phyloP scores from a whole-genome alignment of 2,113 vertebrate species.

The Corythornis vintsioides region DNA sequence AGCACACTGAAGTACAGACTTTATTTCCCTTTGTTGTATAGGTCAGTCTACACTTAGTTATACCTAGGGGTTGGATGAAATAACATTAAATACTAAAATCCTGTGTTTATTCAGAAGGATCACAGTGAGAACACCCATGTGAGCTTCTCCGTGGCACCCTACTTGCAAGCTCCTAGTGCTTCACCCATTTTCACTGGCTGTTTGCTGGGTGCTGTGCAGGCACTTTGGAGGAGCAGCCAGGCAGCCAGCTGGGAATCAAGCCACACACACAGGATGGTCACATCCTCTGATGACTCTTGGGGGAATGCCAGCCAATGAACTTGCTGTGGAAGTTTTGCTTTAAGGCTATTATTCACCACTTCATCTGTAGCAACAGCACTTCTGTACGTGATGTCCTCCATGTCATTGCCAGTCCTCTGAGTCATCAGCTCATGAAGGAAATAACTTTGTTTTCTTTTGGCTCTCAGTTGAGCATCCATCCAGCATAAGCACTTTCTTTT shows the following conservation, averaged over 20 bases:
- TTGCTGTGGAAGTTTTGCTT: conserved; percentile 24
- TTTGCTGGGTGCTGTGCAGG: not conserved
- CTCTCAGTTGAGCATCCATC: not conserved
- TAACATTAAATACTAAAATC: fast-evolving
- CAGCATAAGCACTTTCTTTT: conserved; percentile 34
- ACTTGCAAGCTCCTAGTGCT: not conserved
- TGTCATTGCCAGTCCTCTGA: conserved; percentile 45
- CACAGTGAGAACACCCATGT: not conserved
- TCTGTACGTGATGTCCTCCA: conserved; percentile 41
- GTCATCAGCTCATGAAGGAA: conserved; percentile 39
- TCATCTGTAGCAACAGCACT: not conserved
- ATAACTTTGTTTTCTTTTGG: not conserved
- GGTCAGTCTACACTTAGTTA: not conserved
- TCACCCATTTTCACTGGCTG: not conserved
- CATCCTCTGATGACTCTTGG: not conserved
- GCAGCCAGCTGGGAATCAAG: not conserved
- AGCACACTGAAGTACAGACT: not conserved
- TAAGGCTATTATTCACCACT: conserved; percentile 41
- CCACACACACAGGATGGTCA: not conserved
- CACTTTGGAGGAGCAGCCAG: not conserved
- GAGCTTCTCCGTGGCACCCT: not conserved
- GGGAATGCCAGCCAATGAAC: not conserved
- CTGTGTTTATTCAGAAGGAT: not conserved
- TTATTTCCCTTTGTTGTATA: not conserved
- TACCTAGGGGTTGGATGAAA: not conserved